Base-by-base conservation (phyloP, 1,140 invertebrate species). In the Lordiphosa mommai region DNA sequence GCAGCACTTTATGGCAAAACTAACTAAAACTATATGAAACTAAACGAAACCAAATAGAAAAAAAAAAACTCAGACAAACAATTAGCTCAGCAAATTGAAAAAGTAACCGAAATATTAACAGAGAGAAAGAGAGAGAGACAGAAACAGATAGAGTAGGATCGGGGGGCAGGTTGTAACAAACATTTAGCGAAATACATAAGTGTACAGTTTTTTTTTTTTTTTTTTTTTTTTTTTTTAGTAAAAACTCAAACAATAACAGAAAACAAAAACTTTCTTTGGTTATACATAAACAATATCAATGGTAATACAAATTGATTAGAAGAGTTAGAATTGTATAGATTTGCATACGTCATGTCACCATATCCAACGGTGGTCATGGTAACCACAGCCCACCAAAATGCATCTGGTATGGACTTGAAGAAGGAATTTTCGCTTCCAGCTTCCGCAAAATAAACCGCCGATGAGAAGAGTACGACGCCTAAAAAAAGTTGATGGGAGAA, bases 341-440 rank as follows among this genome's bases (percentile, higher is more conserved):
- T 87, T 94, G 94, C 95, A 94, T 96, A 96, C 95, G 95, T 97
- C 97, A 99, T 99, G 92, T 99, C 98, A 92, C 98, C 98, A 94
- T 99, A 99, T 92, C 98, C 98, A 91, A 99, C 98, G 91, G 98
- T 99, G 91, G 97, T 96, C 98, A 99, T 99, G 90, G 98, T 99
- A 90, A 99, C 98, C 90, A 99, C 97, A 89, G 96, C 96, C 97
- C 97, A 99, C 98, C 98, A 99, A 93, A 99, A 99, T 90, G 97
- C 96, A 91, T 95, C 95, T 89, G 95, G 96, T 92, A 99, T 99
- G 91, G 96, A 98, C 93, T 98, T 98, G 94, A 99, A 99, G 93
- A 97, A 95, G 87, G 97, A 98, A 92, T 99, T 98, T 91, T 95
- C 94, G 90, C 94, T 96, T 90, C 98, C 96, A 89, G 97, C 93